Evolutionary conservation across 2,797 vertebrate species (phyloP).

Genomic region (Prionace glauca): DNA sequence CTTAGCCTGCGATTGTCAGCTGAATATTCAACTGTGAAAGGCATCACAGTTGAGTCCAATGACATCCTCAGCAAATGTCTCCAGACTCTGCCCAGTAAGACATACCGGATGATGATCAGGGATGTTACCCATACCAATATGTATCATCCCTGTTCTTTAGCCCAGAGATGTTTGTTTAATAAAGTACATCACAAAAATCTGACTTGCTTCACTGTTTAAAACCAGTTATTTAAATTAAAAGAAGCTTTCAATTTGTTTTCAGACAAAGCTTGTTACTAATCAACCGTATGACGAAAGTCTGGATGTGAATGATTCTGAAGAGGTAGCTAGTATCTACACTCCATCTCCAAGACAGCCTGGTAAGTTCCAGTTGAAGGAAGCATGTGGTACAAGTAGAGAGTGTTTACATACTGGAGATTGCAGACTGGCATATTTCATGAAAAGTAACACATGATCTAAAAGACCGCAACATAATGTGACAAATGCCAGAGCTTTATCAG

Average conservation of each 20-base stretch:
- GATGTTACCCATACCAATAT: neutral
- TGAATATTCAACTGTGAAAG: neutral
- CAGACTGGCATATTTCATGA: neutral
- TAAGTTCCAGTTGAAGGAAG: neutral
- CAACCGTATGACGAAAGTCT: constrained; percentile 80
- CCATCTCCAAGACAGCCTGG: constrained; percentile 53
- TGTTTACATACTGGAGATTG: neutral
- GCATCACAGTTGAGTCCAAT: neutral
- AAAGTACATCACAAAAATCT: neutral
- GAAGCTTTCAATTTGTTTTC: constrained; percentile 33
- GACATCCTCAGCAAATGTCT: neutral
- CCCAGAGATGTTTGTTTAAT: neutral
- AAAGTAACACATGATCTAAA: neutral
- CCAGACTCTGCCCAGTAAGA: neutral
- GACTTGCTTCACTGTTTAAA: neutral
- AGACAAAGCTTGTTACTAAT: constrained; percentile 63
- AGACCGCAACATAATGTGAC: neutral
- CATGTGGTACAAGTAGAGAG: too few relatives aligned
- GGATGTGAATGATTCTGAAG: constrained; percentile 71
- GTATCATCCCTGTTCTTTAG: neutral
- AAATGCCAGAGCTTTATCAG: neutral
- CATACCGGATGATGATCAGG: neutral
- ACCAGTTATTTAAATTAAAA: neutral
- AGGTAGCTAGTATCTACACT: constrained; percentile 65
- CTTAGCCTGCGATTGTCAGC: neutral